Base-by-base conservation (phyloP, 2,797 vertebrate species). In the Siniperca obscura region DNA sequence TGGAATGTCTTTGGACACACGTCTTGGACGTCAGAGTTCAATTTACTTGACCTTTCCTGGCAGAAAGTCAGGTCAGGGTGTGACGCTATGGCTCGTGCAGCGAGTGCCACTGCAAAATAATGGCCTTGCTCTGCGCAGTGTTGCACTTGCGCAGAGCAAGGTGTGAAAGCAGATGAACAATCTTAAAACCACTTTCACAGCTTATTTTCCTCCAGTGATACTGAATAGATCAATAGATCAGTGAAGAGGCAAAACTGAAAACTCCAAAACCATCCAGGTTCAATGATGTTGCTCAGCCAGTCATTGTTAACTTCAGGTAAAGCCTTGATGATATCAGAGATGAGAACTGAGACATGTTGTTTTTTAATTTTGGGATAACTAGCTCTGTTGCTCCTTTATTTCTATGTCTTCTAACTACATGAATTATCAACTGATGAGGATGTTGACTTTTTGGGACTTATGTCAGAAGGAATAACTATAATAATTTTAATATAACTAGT, bases 1-100 rank as follows among this genome's bases (percentile, higher is more conserved):
- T 52, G 66, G 8, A n/a, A 48, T 53, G 48, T 72, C 65, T 44
- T 57, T 52, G 34, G 52, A 66, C 16, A 34, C 16, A 60, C 22
- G 3, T 64, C 1, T 14, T 70, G 44, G 69, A 60, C 38, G 30
- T 79, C 78, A 69, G 38, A 56, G 25, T 55, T 69, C 56, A 82
- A 25, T 61, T 66, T 5, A 7, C 22, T 48, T 71, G 11, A 65
- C 70, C 44, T 72, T 46, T 59, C 25, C 42, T 14, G 25, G 55
- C 50, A 38, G 36, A 81, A 66, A 74, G 44, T 66, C 13, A 56
- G 30, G 21, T 59, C 69, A 50, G 30, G 56, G 9, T 67, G 13
- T 30, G 30, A 30, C 30, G 30, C 30, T 30, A 30, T 30, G 30
- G 50, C 62, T 74, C 1, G 3, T 27, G 36, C 50, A 53, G 69